Conservation (phyloP, 2,888 invertebrate genomes). For the Melanargia galathea region DNA sequence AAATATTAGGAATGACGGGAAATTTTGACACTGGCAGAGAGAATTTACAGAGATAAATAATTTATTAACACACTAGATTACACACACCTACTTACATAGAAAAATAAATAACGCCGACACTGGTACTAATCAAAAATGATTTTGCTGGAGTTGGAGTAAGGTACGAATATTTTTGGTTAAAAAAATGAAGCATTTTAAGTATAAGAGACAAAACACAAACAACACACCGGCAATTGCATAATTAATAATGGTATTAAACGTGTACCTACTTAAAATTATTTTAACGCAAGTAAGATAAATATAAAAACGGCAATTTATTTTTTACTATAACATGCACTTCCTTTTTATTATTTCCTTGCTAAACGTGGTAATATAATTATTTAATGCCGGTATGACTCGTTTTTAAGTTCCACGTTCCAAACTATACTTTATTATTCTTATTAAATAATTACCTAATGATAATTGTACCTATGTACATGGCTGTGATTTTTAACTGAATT, state of each 20-base stretch:
- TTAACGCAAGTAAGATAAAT: neutral
- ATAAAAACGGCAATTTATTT: slow-evolving; percentile 22
- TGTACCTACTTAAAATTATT: slow-evolving; percentile 3
- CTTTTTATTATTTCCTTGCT: slow-evolving; percentile 23
- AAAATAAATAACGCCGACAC: too few species aligned
- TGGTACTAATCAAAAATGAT: too few species aligned
- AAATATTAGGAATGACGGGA: neutral
- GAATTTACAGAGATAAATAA: neutral
- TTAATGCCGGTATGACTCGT: slow-evolving; percentile 13
- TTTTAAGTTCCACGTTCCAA: slow-evolving; percentile 7
- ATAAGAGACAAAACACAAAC: slow-evolving; percentile 1
- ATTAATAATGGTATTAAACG: neutral
- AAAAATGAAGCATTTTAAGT: neutral
- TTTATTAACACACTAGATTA: too few species aligned
- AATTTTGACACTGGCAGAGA: neutral
- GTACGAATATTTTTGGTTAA: too few species aligned
- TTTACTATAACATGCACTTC: slow-evolving; percentile 19
- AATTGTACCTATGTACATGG: too few species aligned
- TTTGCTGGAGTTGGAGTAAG: too few species aligned
- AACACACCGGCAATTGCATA: too few species aligned
- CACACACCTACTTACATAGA: too few species aligned
- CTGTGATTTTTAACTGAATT: too few species aligned
- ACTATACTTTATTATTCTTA: neutral
- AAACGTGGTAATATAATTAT: slow-evolving; percentile 2
- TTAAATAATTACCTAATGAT: too few species aligned